Evolutionary conservation across 2,888 invertebrate species (phyloP).

Genomic region (Gastrophysa polygoni): DNA sequence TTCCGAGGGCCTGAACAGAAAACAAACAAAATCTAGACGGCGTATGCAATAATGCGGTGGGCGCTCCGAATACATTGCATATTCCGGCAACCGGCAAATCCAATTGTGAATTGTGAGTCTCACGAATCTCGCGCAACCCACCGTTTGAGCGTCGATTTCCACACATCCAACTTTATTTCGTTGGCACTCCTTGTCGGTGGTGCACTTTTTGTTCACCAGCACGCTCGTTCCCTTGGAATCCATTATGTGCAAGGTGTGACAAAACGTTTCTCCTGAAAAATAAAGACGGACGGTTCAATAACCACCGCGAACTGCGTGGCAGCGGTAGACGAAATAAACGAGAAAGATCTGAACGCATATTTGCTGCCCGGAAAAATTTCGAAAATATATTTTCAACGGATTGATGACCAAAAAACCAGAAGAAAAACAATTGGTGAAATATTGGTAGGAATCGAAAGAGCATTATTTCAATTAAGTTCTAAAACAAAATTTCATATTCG

Average conservation of each 20-base stretch:
- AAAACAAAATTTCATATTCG: too few species aligned
- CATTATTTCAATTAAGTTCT: too few species aligned
- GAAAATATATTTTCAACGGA: too few species aligned
- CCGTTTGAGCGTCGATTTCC: constrained; percentile 66
- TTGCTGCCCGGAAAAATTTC: too few species aligned
- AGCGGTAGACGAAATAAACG: too few species aligned
- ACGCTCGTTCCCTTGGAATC: constrained; percentile 68
- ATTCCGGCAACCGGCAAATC: constrained; percentile 20
- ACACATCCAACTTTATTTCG: constrained; percentile 66
- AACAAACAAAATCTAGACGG: neutral
- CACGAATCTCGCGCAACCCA: constrained; percentile 53
- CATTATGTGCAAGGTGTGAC: constrained; percentile 68
- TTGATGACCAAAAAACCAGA: too few species aligned
- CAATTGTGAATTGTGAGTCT: constrained; percentile 18
- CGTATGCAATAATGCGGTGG: constrained; percentile 10
- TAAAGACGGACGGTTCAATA: constrained; percentile 17
- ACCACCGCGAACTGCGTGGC: too few species aligned
- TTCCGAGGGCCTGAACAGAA: neutral
- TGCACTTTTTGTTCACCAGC: constrained; percentile 69
- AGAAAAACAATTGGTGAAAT: too few species aligned
- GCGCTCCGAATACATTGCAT: constrained; percentile 12
- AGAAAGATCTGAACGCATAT: too few species aligned
- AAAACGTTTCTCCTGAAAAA: constrained; percentile 63
- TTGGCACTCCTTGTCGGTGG: constrained; percentile 65
- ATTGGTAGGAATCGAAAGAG: too few species aligned